Conservation (phyloP, 35 echinoderm and acorn worm genomes). For the Lytechinus variegatus region DNA sequence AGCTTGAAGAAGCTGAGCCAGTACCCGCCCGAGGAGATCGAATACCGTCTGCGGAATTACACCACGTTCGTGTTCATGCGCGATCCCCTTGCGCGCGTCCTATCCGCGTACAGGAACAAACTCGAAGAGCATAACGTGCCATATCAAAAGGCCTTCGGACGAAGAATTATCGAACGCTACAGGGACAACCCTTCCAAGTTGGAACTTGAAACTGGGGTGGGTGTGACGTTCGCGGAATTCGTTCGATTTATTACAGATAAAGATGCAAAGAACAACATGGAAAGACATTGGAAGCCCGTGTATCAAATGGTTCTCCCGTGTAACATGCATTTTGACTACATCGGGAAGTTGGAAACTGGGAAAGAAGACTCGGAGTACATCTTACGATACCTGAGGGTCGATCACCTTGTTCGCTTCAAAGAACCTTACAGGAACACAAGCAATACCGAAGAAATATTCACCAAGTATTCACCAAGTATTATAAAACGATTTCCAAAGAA, state of each 20-base stretch:
- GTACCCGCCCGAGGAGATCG: conserved; percentile 57
- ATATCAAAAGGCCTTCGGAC: conserved; percentile 63
- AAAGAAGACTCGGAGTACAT: conserved; percentile 76
- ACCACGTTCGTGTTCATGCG: conserved; percentile 89
- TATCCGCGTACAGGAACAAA: conserved; percentile 37
- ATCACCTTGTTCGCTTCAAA: conserved; percentile 81
- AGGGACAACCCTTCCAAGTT: conserved; percentile 63
- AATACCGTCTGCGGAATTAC: conserved; percentile 79
- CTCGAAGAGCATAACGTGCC: conserved; percentile 56
- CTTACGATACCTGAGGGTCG: conserved; percentile 68
- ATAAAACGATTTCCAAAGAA: conserved; percentile 47
- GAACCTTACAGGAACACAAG: conserved; percentile 60
- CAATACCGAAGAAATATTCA: conserved; percentile 60
- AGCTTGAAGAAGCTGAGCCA: conserved; percentile 71
- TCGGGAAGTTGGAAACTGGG: conserved; percentile 82
- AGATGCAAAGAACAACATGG: conserved; percentile 27
- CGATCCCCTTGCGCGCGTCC: conserved; percentile 76
- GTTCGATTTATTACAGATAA: conserved; percentile 7
- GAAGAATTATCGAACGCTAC: conserved; percentile 65
- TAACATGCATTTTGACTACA: conserved; percentile 75
- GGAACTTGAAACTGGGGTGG: conserved; percentile 54
- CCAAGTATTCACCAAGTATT: conserved; percentile 68
- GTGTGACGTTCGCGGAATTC: conserved; percentile 65
- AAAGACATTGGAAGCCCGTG: conserved; percentile 84
- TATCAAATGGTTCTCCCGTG: conserved; percentile 87